Conservation (phyloP, 92 coral and sea anemone species). For the Zoanthus sociatus region DNA sequence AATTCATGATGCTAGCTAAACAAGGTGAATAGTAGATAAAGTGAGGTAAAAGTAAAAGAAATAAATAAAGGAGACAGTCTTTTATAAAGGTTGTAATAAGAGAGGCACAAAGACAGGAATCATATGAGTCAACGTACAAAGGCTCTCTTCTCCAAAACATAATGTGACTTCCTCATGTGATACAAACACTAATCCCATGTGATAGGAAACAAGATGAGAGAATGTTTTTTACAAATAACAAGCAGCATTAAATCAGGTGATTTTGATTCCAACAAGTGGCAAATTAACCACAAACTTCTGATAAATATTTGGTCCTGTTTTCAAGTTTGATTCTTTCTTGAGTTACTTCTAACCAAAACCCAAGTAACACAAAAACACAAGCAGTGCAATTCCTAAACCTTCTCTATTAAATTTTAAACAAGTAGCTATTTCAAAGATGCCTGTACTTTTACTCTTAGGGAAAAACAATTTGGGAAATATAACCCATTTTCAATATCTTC, state of each 20-base stretch:
- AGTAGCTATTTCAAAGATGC: no score
- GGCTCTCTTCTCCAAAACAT: neutral
- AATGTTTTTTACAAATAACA: neutral
- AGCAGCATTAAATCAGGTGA: neutral
- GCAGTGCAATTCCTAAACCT: no score
- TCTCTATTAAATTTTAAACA: no score
- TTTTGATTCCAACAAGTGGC: neutral
- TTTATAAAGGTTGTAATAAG: neutral
- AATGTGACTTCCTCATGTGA: constrained; percentile 23
- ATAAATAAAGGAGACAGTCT: neutral
- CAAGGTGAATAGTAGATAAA: neutral
- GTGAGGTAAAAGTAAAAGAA: neutral
- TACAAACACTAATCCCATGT: constrained; percentile 3
- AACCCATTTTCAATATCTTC: no score
- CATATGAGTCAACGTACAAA: constrained; percentile 11
- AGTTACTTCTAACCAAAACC: no score
- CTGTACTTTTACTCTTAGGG: no score
- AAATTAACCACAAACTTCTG: neutral
- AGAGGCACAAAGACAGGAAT: neutral
- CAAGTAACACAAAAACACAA: no score
- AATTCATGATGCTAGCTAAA: neutral
- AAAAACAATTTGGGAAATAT: no score
- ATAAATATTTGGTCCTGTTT: no score
- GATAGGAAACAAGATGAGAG: constrained; percentile 12
- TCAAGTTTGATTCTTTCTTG: no score